A percentile compares a stretch with the other conserved stretches of the same genome.
Evolutionary conservation across 2,888 invertebrate species (phyloP).

Genomic region (Colletes collaris): DNA sequence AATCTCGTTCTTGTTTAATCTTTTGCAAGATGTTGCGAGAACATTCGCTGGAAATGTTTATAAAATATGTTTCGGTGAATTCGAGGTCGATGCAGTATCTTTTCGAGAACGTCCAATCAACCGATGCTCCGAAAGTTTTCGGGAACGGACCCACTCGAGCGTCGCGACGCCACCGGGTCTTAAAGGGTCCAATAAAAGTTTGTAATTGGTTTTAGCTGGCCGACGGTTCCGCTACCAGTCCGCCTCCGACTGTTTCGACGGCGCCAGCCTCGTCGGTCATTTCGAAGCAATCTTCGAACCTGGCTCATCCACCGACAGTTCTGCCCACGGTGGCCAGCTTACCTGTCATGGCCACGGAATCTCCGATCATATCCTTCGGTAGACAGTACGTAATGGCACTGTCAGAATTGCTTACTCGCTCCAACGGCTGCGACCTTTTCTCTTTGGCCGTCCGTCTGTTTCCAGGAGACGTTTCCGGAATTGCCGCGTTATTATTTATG

Average conservation of each 20-base stretch:
- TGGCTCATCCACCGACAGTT: conserved; percentile 40
- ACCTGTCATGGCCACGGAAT: conserved; percentile 48
- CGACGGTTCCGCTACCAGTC: conserved; percentile 41
- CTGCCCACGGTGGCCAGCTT: conserved; percentile 51
- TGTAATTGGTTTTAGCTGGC: conserved; percentile 58
- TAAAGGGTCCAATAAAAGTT: conserved; percentile 46
- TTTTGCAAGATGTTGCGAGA: no score
- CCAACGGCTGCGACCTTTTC: conserved; percentile 12
- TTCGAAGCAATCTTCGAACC: conserved; percentile 55
- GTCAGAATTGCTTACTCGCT: conserved; percentile 48
- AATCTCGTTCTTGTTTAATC: no score
- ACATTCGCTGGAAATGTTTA: no score
- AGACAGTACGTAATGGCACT: conserved; percentile 68
- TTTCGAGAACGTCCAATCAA: conserved; percentile 22
- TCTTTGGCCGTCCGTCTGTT: neutral
- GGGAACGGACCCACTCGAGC: conserved; percentile 12
- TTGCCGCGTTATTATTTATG: neutral
- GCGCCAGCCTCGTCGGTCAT: conserved; percentile 33
- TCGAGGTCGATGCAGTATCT: no score
- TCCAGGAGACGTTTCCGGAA: neutral
- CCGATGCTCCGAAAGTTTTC: conserved; percentile 18
- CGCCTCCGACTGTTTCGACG: conserved; percentile 36
- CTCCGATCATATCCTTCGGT: conserved; percentile 50
- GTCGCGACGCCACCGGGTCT: neutral
- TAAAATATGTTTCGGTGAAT: no score